A percentile compares a stretch with the other conserved stretches of the same genome.
Evolutionary conservation across 2,888 invertebrate genomes (phyloP).

Genomic region (Aspidiotus rigidus): DNA sequence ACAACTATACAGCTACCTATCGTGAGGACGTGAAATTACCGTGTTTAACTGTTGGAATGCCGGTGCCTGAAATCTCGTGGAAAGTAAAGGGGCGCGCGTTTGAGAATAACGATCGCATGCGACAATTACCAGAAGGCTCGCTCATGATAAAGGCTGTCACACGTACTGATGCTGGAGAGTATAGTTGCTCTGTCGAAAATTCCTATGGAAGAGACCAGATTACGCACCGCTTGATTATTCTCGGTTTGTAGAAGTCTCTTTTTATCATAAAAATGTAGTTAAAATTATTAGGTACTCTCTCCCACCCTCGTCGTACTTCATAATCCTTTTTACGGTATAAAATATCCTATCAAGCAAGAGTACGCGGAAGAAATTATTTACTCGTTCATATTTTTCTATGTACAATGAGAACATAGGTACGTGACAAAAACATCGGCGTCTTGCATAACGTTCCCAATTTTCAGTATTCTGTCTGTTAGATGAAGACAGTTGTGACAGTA

Average conservation of each 20-base stretch:
- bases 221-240: constrained; percentile 77
- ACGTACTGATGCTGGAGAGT: constrained; percentile 85
- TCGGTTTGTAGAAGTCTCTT: constrained; percentile 48
- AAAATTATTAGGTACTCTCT: no score
- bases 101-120: constrained; percentile 69
- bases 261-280: no score
- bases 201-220: constrained; percentile 86
- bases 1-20: constrained; percentile 82
- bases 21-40: constrained; percentile 86
- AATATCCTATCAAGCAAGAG: no score
- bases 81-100: constrained; percentile 71
- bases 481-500: no score
- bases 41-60: constrained; percentile 84
- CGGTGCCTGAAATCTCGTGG: constrained; percentile 82
- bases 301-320: no score
- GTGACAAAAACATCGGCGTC: no score
- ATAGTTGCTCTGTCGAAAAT: constrained; percentile 87
- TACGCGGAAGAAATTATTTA: no score
- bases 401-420: no score
- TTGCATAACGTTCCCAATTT: no score
- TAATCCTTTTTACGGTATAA: no score
- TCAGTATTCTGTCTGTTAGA: no score
- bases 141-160: constrained; percentile 82
- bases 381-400: no score
- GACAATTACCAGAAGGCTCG: constrained; percentile 80